Percentiles rank a stretch among this genome's conserved stretches.
Evolutionary conservation across 2,113 vertebrate genomes (phyloP).

Genomic region (Varanus salvator): DNA sequence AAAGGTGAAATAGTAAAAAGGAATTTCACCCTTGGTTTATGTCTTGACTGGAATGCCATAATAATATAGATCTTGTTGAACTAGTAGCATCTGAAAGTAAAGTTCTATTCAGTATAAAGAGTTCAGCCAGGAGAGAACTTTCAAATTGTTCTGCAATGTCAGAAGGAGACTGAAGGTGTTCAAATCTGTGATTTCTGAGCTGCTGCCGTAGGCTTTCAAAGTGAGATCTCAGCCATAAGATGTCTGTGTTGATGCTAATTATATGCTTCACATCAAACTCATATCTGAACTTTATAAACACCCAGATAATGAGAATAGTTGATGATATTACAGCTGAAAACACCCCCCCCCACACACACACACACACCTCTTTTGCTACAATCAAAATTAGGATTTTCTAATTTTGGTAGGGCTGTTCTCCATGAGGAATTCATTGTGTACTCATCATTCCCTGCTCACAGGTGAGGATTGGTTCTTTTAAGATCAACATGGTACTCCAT

Average conservation of each 20-base stretch:
- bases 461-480: too few relatives aligned
- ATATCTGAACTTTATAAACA: background rate
- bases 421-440: too few relatives aligned
- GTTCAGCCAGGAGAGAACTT: background rate
- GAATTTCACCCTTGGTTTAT: slow-evolving; percentile 10
- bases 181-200: slow-evolving; percentile 6
- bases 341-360: background rate
- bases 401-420: too few relatives aligned
- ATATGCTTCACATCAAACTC: background rate
- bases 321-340: background rate
- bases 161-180: background rate
- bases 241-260: background rate
- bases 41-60: background rate
- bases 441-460: too few relatives aligned
- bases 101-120: background rate
- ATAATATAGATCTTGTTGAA: slow-evolving; percentile 4
- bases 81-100: background rate
- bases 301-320: background rate
- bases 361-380: too few relatives aligned
- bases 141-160: background rate
- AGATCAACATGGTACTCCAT: too few relatives aligned
- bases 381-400: background rate
- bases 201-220: background rate
- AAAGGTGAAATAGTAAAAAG: background rate
- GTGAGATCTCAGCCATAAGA: background rate